Conservation (phyloP, 2,888 invertebrate species). For the Therioaphis trifolii region DNA sequence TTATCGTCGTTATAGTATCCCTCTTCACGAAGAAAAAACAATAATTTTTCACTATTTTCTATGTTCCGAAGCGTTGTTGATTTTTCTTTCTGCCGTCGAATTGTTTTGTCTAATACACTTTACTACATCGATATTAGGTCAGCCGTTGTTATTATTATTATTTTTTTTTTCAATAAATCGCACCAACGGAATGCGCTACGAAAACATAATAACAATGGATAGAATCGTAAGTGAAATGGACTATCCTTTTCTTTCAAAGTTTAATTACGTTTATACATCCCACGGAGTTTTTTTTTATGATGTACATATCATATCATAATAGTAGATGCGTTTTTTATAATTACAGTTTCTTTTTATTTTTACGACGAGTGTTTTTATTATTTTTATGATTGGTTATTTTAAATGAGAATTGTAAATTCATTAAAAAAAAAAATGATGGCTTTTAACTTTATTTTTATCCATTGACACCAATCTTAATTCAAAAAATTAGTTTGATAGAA, state of each 20-base stretch:
- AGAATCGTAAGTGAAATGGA: constrained; percentile 8
- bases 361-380: background rate
- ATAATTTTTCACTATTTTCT: no score
- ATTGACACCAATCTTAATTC: no score
- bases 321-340: background rate
- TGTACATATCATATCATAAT: background rate
- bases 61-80: no score
- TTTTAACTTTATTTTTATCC: no score
- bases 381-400: background rate
- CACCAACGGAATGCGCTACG: background rate
- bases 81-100: background rate
- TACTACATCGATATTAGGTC: background rate
- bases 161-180: constrained; percentile 14
- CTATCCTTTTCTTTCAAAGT: background rate
- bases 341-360: constrained; percentile 29
- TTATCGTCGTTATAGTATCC: no score
- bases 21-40: no score
- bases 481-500: background rate
- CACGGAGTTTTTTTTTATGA: background rate
- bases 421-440: no score
- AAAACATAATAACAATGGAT: constrained; percentile 7
- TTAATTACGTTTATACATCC: constrained; percentile 33
- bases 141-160: no score
- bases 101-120: background rate
- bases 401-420: background rate